phyloP scores from a whole-genome alignment of 64 coral and sea anemone genomes.

The Platygyra sinensis region DNA sequence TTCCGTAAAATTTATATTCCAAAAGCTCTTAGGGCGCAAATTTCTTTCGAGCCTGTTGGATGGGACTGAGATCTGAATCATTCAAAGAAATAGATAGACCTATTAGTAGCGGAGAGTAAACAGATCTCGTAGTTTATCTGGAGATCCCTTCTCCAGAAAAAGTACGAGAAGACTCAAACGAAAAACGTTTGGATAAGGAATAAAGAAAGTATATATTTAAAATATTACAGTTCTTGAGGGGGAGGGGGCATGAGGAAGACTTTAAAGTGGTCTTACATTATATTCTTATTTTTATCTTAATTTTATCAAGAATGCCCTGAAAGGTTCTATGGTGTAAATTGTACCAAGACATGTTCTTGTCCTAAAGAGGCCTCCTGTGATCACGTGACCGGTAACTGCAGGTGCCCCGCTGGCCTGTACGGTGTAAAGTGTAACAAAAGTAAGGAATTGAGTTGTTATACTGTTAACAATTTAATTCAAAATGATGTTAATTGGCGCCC shows the following conservation, averaged over 20 bases:
- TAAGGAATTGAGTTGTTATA: background rate
- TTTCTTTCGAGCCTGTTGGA: too few species aligned
- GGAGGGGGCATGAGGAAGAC: too few species aligned
- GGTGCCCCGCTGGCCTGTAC: slow-evolving; percentile 17
- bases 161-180: background rate
- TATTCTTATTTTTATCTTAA: background rate
- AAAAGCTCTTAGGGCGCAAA: too few species aligned
- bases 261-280: background rate
- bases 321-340: slow-evolving; percentile 57
- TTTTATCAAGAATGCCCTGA: slow-evolving; percentile 31
- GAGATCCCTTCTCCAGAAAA: too few species aligned
- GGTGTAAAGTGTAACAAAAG: slow-evolving; percentile 3
- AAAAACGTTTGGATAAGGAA: background rate
- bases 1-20: too few species aligned
- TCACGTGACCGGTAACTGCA: slow-evolving; percentile 62
- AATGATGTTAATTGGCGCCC: too few species aligned
- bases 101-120: too few species aligned
- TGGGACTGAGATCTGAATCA: too few species aligned
- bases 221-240: too few species aligned
- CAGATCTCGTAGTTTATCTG: too few species aligned
- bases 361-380: slow-evolving; percentile 57
- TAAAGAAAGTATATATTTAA: too few species aligned
- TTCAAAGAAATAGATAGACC: too few species aligned
- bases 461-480: background rate
- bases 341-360: slow-evolving; percentile 48